Evolutionary conservation across 2,888 invertebrate species (phyloP), one percentile per base, ranked within the genome.

Genomic region (Papilio demoleus): DNA sequence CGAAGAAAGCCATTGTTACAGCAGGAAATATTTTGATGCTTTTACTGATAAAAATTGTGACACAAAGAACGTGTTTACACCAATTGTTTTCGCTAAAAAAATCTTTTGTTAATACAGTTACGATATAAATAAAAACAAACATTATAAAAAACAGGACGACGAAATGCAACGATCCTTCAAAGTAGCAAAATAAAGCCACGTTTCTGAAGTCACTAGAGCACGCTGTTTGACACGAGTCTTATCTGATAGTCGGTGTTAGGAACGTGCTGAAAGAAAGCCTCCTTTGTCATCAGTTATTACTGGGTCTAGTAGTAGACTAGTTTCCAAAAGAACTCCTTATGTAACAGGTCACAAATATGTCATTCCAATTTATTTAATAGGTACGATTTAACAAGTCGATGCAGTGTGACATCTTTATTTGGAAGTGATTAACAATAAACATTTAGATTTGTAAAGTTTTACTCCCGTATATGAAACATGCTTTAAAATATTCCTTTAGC

Each of bases 241-340:
- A 67, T 67, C 67, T 17, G 67, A 67, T 50, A 27, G 14, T 60
- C 74, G 71, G 64, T 72, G 73, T 78, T 74, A 74, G 69, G 59
- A 71, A 77, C 71, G 72, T 75, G 74, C 68, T 70, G 71, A 75
- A 74, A 70, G 70, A 73, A 67, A 76, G n/a, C 73, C 73, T 76
- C 68, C 77, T 74, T 78, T 61, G 58, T 67, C 67, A 40, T 61
- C 67, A 19, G 12, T 61, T 67, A 27, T 66, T 60, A 60, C 36
- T 17, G 19, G 14, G 58, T 14, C 24, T 42, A 42, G 42, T 42
- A 42, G 4, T 4, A 45, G 17, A 19, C 53, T 53, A n/a, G 53
- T 31, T 27, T 53, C 14, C 27, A 12, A 53, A 53, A 31, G 27
- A 27, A 27, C 4, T 27, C 14, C 2, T 53, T 53, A 4, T 24